Base-by-base conservation (phyloP, 2,888 invertebrate genomes). In the Marronus borbonicus region DNA sequence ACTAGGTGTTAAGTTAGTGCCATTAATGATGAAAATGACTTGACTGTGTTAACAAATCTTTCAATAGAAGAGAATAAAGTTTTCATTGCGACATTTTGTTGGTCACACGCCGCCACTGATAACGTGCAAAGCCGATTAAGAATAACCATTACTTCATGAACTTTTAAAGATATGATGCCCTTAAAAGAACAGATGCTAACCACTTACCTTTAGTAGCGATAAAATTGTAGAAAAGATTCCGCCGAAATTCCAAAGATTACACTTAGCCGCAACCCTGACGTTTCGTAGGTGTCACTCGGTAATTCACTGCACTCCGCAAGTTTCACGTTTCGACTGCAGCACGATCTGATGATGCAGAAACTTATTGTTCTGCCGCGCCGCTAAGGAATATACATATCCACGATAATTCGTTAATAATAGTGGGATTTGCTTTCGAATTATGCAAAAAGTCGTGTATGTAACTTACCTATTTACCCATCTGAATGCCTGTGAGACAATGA, bases 371-470 rank as follows among this genome's bases (percentile, higher is more conserved):
- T 68, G 50, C 68, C 68, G 2, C 49, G 44, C 24, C 50, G 50
- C 28, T 28, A 36, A 68, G 50, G 68, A 68, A 68, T 20, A 68
- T 68, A 68, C 44, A 49, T 7, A 44, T 17, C 17, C 17, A 36
- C 17, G 36, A 50, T 68, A 68, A 49, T 68, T 49, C 68, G 49
- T 50, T 68, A 20, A 44, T 68, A 49, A 17, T 68, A 49, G 68
- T 68, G 68, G 68, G 68, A 68, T 49, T 44, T 68, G 20, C 68
- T 68, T 68, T 68, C 68, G 49, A 68, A 68, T 68, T 68, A 50
- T 68, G 68, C 68, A 68, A 68, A 68, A 68, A 49, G 68, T 68
- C 68, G 50, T 50, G 66, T 66, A 17, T 68, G 4, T 20, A 28
- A 60, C 17, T 28, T 60, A 60, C 49, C 14, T 49, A 49, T 68